Evolutionary conservation across 2,888 invertebrate species (phyloP).

Genomic region (Xylophagus ater): DNA sequence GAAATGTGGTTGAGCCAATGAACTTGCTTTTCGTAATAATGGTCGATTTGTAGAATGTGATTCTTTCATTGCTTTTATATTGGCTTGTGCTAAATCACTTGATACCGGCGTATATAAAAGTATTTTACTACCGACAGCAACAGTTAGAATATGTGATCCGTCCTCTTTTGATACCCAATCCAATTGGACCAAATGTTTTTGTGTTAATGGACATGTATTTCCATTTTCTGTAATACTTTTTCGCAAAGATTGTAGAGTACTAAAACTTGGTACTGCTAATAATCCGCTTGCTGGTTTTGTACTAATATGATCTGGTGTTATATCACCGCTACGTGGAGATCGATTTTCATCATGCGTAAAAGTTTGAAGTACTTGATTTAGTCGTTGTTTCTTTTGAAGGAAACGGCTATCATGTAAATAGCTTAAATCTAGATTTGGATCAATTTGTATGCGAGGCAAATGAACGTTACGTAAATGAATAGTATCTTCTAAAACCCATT

Average conservation of each 20-base stretch:
- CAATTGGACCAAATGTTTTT: conserved; percentile 86
- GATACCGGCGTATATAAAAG: conserved; percentile 88
- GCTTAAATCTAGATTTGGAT: conserved; percentile 71
- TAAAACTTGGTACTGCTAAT: conserved; percentile 81
- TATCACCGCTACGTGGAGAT: conserved; percentile 43
- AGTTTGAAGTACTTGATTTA: conserved; percentile 73
- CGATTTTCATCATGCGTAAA: conserved; percentile 66
- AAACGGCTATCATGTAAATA: conserved; percentile 70
- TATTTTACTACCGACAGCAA: conserved; percentile 88
- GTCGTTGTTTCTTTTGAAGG: conserved; percentile 68
- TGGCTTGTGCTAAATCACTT: conserved; percentile 88
- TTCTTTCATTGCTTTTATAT: conserved; percentile 83
- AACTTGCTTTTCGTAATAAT: conserved; percentile 80
- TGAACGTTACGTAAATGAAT: conserved; percentile 89
- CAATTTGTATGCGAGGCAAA: conserved; percentile 68
- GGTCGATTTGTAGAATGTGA: conserved; percentile 74
- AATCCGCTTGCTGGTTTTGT: conserved; percentile 38
- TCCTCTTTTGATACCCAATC: conserved; percentile 99
- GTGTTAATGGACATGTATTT: conserved; percentile 80
- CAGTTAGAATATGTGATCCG: conserved; percentile 93
- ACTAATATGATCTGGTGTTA: conserved; percentile 33
- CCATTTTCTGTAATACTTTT: conserved; percentile 86
- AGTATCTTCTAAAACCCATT: conserved; percentile 91
- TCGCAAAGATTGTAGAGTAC: conserved; percentile 74
- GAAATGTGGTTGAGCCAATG: conserved; percentile 77